Conservation (phyloP, 2,888 invertebrate genomes). For the Chironomus tentans region DNA sequence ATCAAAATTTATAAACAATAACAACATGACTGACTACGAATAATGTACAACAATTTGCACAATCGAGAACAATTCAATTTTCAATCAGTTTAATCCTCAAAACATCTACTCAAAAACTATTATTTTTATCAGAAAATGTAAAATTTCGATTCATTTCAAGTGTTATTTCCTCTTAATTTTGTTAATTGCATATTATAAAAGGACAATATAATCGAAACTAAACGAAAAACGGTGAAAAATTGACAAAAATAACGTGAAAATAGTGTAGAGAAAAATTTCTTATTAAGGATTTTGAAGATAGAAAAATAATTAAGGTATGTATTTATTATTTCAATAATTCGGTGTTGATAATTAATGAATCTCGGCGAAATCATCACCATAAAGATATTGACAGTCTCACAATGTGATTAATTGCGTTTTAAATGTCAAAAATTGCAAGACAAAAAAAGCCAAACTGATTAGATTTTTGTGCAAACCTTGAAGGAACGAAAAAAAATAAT, state of each 20-base stretch:
- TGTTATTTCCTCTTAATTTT: conserved; percentile 15
- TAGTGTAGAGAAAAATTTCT: neutral
- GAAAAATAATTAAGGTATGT: conserved; percentile 14
- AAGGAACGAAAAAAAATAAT: neutral
- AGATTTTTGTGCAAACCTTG: neutral
- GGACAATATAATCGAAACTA: neutral
- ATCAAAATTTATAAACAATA: neutral
- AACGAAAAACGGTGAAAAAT: neutral
- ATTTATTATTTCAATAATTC: neutral
- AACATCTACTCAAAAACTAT: conserved; percentile 14
- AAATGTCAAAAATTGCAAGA: neutral
- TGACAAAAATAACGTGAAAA: neutral
- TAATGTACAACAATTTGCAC: neutral
- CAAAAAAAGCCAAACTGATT: neutral
- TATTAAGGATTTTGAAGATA: conserved; percentile 15
- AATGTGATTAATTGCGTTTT: neutral
- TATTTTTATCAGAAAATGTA: conserved; percentile 24
- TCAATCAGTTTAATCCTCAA: conserved; percentile 22
- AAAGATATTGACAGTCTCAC: neutral
- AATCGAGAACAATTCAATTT: neutral
- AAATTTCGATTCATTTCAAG: conserved; percentile 7
- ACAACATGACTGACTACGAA: neutral
- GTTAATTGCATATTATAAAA: neutral
- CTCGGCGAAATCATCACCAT: neutral
- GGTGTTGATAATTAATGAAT: neutral